Percentiles rank a stretch among this genome's conserved stretches.
Evolutionary conservation across 2,113 vertebrate species (phyloP).

Genomic region (Tupaia chinensis): DNA sequence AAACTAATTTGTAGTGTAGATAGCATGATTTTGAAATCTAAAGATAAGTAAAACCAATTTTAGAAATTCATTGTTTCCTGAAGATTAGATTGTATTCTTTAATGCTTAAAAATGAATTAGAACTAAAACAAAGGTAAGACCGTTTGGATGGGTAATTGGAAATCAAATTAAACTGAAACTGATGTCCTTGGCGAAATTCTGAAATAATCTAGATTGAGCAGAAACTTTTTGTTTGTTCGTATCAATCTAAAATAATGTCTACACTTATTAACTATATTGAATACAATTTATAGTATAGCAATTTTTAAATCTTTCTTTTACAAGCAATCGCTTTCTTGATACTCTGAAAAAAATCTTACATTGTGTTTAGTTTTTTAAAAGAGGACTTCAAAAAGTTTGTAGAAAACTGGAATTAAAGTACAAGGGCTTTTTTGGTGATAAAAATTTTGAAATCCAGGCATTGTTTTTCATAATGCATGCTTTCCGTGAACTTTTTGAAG

Average conservation of each 20-base stretch:
- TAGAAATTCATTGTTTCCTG: background rate
- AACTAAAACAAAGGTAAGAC: background rate
- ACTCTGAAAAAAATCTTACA: background rate
- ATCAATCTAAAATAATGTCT: background rate
- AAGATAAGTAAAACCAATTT: background rate
- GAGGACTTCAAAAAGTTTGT: too few relatives aligned
- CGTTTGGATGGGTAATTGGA: background rate
- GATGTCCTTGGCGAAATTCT: background rate
- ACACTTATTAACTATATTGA: background rate
- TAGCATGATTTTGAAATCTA: constrained; percentile 28
- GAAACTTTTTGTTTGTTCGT: background rate
- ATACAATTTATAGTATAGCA: background rate
- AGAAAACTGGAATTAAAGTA: too few relatives aligned
- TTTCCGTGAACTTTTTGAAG: too few relatives aligned
- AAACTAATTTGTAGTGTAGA: background rate
- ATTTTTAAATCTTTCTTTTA: constrained; percentile 1
- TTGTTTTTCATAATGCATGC: too few relatives aligned
- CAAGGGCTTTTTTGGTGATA: too few relatives aligned
- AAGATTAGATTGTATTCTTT: constrained; percentile 24
- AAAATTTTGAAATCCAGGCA: too few relatives aligned
- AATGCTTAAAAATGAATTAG: background rate
- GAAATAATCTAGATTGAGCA: background rate
- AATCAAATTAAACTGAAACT: background rate
- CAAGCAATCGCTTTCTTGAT: background rate
- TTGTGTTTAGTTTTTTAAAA: background rate